Base-by-base conservation (phyloP, 2,888 invertebrate species). In the Eupithecia pulchellata region DNA sequence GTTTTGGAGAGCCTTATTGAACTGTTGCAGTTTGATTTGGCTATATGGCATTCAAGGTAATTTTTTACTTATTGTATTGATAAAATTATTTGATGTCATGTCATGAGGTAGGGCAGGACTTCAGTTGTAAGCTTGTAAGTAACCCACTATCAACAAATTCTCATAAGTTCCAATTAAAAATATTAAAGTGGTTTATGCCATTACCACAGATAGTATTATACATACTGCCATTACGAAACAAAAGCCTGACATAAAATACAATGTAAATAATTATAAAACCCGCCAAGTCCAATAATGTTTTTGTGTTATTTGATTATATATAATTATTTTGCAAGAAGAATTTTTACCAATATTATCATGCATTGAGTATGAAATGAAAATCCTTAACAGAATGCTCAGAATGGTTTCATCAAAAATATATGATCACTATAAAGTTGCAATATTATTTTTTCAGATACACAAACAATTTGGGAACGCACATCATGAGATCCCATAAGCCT, bases 31-130 rank as follows among this genome's bases (percentile, higher is more conserved):
- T 90, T 88, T 83, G 95, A 96, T 86, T 89, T 95, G 66, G 91
- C 92, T 3, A 92, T 95, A 81, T 95, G 95, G 95, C 89, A 94
- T 78, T 84, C 92, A 71, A 94, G 95, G 90, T 95, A 90, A 75
- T 39, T 58, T 42, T 63, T 29, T 14, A 14, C 29, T 32, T n/a
- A 47, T 20, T 47, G 42, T 47, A 47, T 8, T 42, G 47, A 9
- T 47, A 39, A 39, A 36, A 36, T n/a, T 42, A n/a, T 42, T 42
- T 42, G 1, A 6, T 42, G 17, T 42, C 42, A 6, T 42, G 17
- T 42, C 42, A n/a, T 42, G n/a, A n/a, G 17, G 42, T n/a, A 39
- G 39, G 2, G 14, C 17, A 17, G 17, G 17, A 17, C 17, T 39
- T 39, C 4, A 39, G 2, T n/a, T n/a, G n/a, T n/a, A n/a, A n/a